Conservation (phyloP, 2,888 invertebrate species). For the Aporophyla lueneburgensis region DNA sequence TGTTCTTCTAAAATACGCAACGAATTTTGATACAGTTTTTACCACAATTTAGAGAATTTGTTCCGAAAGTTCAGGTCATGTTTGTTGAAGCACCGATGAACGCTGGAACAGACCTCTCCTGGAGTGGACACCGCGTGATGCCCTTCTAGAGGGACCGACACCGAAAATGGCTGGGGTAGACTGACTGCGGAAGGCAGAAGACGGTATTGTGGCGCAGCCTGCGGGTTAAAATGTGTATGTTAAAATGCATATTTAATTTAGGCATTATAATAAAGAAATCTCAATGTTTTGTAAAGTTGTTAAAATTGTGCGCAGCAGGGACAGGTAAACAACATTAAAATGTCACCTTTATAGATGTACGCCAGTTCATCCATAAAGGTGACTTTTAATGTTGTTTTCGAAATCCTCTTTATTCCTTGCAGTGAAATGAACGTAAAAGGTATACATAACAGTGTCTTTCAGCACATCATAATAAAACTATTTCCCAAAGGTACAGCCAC, state of each 20-base stretch:
- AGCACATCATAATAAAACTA: constrained; percentile 32
- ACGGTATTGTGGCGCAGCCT: too few species aligned
- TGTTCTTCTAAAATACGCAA: background rate
- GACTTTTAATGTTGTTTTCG: constrained; percentile 10
- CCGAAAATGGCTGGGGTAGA: too few species aligned
- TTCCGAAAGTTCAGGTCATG: background rate
- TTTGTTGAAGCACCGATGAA: too few species aligned
- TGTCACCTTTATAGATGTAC: too few species aligned
- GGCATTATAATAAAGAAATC: too few species aligned
- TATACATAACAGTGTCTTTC: background rate
- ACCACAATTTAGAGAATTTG: background rate
- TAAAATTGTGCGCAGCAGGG: background rate
- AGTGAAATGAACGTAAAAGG: constrained; percentile 9
- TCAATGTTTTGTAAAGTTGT: background rate
- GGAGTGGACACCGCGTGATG: too few species aligned
- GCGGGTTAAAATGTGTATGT: too few species aligned
- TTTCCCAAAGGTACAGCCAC: background rate
- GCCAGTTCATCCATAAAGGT: background rate
- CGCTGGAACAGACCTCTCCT: too few species aligned
- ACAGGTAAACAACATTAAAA: too few species aligned
- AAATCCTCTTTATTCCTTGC: background rate
- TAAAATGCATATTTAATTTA: too few species aligned
- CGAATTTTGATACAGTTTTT: background rate
- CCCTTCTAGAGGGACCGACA: too few species aligned
- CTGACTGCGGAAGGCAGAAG: too few species aligned